Conservation (phyloP, 1,140 invertebrate species). For the Drosophila pandora region DNA sequence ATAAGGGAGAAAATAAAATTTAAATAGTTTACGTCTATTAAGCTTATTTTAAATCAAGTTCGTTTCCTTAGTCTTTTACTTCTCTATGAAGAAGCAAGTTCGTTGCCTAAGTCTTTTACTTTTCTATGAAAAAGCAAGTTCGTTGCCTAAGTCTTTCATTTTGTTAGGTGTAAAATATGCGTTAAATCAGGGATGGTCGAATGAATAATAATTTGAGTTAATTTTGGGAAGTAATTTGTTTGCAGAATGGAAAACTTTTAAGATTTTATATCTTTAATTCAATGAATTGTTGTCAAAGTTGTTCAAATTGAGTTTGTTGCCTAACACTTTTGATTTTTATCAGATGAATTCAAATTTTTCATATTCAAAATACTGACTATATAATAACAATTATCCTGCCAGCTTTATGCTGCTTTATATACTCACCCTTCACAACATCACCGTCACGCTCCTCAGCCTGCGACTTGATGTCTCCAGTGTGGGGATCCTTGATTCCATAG, state of each 20-base stretch:
- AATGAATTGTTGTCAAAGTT: background rate
- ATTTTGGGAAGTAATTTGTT: too few species aligned
- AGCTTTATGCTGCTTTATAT: conserved; percentile 3
- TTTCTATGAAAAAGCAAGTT: conserved; percentile 24
- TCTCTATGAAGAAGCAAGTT: background rate
- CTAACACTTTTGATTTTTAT: conserved; percentile 6
- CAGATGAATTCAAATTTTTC: too few species aligned
- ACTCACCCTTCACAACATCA: conserved; percentile 85
- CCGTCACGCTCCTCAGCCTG: conserved; percentile 87
- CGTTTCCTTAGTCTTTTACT: conserved; percentile 26
- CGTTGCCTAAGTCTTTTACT: conserved; percentile 3
- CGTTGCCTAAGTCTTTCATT: conserved; percentile 34
- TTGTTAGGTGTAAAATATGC: background rate
- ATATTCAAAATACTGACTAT: too few species aligned
- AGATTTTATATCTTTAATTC: too few species aligned
- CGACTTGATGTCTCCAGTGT: conserved; percentile 87
- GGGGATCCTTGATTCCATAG: conserved; percentile 85
- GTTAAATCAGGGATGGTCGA: too few species aligned
- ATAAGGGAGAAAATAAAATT: background rate
- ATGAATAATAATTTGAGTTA: too few species aligned
- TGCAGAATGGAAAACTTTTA: too few species aligned
- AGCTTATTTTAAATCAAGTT: conserved; percentile 1
- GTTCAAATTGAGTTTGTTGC: conserved; percentile 10
- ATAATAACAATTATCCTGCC: background rate
- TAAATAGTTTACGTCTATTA: background rate